These are phyloP conservation scores for Charadrius vociferus DNA, from an alignment of 2,113 vertebrate species.

Conservation along the genomic window DNA sequence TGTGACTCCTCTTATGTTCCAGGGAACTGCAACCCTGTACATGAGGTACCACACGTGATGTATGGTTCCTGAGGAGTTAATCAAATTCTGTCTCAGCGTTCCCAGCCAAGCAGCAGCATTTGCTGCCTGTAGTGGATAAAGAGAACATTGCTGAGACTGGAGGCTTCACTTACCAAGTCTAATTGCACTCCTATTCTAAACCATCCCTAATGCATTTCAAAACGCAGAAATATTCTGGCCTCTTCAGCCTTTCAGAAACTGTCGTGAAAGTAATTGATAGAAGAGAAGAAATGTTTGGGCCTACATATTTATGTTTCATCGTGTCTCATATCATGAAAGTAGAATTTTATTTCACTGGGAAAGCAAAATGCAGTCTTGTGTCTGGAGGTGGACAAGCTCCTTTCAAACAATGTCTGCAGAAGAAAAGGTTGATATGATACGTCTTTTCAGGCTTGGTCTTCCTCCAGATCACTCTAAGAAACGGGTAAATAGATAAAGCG, in stretches of 20 bases:
- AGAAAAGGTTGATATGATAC: background rate
- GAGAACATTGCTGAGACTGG: background rate
- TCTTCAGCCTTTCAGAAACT: slow-evolving; percentile 27
- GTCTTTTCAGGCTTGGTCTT: background rate
- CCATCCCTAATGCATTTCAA: background rate
- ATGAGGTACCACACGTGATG: background rate
- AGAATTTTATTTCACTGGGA: slow-evolving; percentile 1
- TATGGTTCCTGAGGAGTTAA: background rate
- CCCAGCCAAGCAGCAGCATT: background rate
- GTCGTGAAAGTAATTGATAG: background rate
- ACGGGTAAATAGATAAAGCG: background rate
- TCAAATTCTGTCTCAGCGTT: background rate
- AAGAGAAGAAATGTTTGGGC: background rate
- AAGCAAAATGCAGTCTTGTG: slow-evolving; percentile 13
- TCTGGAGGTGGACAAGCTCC: slow-evolving; percentile 40
- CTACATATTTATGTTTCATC: slow-evolving; percentile 4
- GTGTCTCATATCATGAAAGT: background rate
- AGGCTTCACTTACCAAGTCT: slow-evolving; percentile 20
- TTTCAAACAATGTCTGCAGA: slow-evolving; percentile 5
- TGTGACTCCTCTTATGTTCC: background rate
- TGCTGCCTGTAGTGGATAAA: background rate
- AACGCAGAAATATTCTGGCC: background rate
- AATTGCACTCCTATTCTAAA: slow-evolving; percentile 14
- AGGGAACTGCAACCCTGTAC: background rate
- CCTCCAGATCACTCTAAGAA: background rate